Base-by-base conservation (phyloP, 2,113 vertebrate species). In the Ageneiosus marmoratus region DNA sequence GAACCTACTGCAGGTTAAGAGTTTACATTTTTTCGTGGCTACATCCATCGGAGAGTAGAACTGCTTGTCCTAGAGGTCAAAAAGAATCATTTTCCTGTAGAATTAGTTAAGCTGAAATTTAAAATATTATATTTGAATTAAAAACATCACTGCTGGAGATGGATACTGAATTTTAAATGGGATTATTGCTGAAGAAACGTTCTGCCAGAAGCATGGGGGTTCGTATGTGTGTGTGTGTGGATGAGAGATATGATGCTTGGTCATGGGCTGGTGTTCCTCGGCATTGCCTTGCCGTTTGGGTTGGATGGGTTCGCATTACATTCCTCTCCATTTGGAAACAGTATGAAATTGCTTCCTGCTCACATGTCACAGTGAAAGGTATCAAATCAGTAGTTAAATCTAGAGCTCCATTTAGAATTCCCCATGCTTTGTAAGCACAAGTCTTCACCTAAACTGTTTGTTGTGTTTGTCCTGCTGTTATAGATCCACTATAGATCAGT, bases 171-270 rank as follows among this genome's bases (percentile, higher is more conserved):
- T 62, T 78, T 62, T 32, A 78, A 48, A 58, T 22, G 1, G 55
- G 51, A 77, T n/a, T 41, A n/a, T 10, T n/a, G 11, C 51, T 41
- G 2, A 60, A 44, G 37, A 44, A 77, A 60, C 12, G 5, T 72
- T 15, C 13, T 6, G 69, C 46, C 27, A 20, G 72, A 51, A 32
- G 50, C 73, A 32, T 55, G 44, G 18, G 0, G 10, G 20, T 46
- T 6, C 10, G 10, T 50, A 41, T 77, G 50, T 77, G 77, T 78
- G 13, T 78, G 55, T 27, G 53, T 62, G 37, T 11, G 27, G 37
- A 65, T 24, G 50, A 75, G 44, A 65, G 77, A 65, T 79, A 65
- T 51, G 27, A 63, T 37, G n/a, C 58, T 48, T 65, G 46, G 44
- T 34, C 44, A 12, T 32, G 44, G 41, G 37, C 41, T 22, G 58